Percentiles rank a stretch among this genome's conserved stretches.
These are phyloP conservation scores for Pelosia muscerda DNA, from an alignment of 2,888 invertebrate species.

Conservation along the genomic window DNA sequence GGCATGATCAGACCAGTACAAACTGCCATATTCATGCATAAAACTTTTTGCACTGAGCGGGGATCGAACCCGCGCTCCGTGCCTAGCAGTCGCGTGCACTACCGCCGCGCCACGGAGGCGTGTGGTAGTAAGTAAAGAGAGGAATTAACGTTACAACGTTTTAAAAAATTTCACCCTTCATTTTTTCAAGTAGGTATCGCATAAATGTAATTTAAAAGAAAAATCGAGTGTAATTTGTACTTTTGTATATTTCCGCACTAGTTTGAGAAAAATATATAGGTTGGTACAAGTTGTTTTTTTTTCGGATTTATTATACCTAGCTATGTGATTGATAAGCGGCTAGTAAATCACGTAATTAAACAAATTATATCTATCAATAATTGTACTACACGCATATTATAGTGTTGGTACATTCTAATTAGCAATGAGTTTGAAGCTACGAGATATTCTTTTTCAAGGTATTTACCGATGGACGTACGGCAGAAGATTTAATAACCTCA, in stretches of 20 bases:
- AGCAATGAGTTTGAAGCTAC: constrained; percentile 20
- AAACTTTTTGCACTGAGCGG: too few relatives aligned
- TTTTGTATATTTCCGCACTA: background rate
- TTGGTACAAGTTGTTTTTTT: background rate
- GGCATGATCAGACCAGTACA: too few relatives aligned
- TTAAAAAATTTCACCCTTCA: too few relatives aligned
- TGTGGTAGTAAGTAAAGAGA: too few relatives aligned
- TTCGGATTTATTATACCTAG: background rate
- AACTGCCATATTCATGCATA: too few relatives aligned
- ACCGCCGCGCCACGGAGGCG: too few relatives aligned
- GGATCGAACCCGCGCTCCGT: too few relatives aligned
- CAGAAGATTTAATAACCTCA: constrained; percentile 58
- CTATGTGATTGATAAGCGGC: background rate
- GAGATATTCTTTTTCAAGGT: constrained; percentile 44
- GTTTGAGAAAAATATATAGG: background rate
- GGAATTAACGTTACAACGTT: too few relatives aligned
- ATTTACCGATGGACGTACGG: constrained; percentile 39
- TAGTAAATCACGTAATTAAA: constrained; percentile 27
- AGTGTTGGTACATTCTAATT: constrained; percentile 4
- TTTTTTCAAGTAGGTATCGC: too few relatives aligned
- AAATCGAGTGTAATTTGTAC: too few relatives aligned
- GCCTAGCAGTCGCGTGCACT: too few relatives aligned
- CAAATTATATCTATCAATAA: constrained; percentile 17
- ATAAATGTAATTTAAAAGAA: too few relatives aligned
- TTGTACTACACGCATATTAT: constrained; percentile 2